These are phyloP conservation scores for Zootermopsis nevadensis DNA, from an alignment of 2,888 invertebrate species.

Conservation along the genomic window DNA sequence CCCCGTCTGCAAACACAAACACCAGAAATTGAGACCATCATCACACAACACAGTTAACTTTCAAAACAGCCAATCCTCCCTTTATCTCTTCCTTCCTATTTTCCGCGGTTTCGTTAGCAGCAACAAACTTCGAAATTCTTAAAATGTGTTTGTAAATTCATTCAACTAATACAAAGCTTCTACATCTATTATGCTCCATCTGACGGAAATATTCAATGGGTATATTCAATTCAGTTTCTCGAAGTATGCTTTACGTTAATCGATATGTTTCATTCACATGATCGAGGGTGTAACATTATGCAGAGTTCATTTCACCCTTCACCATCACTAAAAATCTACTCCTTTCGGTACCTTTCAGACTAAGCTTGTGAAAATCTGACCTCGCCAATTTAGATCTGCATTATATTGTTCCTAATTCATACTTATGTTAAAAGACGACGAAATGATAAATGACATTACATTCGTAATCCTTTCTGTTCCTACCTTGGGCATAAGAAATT, in stretches of 20 bases:
- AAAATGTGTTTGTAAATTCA: slow-evolving; percentile 18
- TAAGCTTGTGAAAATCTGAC: too few species aligned
- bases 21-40: slow-evolving; percentile 20
- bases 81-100: background rate
- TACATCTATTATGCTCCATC: background rate
- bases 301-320: background rate
- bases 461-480: too few species aligned
- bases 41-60: background rate
- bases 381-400: too few species aligned
- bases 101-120: background rate
- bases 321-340: too few species aligned
- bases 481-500: too few species aligned
- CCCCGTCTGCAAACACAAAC: slow-evolving; percentile 74
- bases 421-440: too few species aligned
- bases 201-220: background rate
- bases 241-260: background rate
- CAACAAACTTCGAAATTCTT: background rate
- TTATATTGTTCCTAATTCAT: too few species aligned
- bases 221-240: background rate
- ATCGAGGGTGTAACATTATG: too few species aligned
- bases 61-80: background rate
- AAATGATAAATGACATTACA: too few species aligned
- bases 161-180: background rate
- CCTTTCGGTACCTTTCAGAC: too few species aligned
- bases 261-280: background rate